Conservation (phyloP, 2,888 invertebrate species). For the Leucophenga maculata region DNA sequence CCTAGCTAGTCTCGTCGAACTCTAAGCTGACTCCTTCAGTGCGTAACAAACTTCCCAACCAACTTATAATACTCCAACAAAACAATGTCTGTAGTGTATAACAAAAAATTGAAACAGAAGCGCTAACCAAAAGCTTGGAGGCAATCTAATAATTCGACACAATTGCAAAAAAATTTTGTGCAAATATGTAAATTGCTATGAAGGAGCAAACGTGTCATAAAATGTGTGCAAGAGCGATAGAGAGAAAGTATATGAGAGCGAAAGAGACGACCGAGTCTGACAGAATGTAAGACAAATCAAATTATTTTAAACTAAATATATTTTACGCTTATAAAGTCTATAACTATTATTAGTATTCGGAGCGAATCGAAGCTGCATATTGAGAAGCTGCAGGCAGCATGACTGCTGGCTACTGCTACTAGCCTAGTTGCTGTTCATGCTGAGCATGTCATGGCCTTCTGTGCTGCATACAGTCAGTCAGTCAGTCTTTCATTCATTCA, state of each 20-base stretch:
- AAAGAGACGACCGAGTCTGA: neutral
- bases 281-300: slow-evolving; percentile 12
- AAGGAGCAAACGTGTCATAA: slow-evolving; percentile 25
- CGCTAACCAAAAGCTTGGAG: slow-evolving; percentile 28
- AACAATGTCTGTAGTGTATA: neutral
- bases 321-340: slow-evolving; percentile 62
- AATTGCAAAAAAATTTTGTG: slow-evolving; percentile 43
- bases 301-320: slow-evolving; percentile 52
- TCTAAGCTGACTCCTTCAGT: too few relatives aligned
- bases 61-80: too few relatives aligned
- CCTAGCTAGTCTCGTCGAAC: too few relatives aligned
- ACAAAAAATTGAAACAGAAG: slow-evolving; percentile 23
- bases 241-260: neutral
- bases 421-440: neutral
- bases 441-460: too few relatives aligned
- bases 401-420: slow-evolving; percentile 1
- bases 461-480: neutral
- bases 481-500: slow-evolving; percentile 22
- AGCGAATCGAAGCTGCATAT: neutral
- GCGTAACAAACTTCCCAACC: too few relatives aligned
- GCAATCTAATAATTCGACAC: slow-evolving; percentile 43
- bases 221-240: neutral
- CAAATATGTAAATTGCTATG: slow-evolving; percentile 52
- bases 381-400: slow-evolving; percentile 28
- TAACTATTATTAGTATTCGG: slow-evolving; percentile 49